Base-by-base conservation (phyloP, 2,888 invertebrate species). In the Hydrotaea diabolus region DNA sequence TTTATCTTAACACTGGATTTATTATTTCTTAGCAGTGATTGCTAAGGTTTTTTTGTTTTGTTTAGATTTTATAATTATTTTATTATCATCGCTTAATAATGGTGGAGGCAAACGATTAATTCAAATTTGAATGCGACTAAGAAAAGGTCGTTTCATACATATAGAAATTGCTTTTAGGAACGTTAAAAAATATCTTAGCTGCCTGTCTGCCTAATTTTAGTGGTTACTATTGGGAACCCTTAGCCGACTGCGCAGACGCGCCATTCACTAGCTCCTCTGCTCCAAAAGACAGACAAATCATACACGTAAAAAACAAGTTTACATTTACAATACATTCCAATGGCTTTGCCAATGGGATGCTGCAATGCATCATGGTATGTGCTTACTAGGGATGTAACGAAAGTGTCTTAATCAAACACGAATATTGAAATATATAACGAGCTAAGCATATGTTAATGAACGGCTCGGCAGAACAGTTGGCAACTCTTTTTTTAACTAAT, bases 91-190 rank as follows among this genome's bases (percentile, higher is more conserved):
- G 3, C 8, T 36, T 36, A 3, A 36, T 36, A 36, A 36, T 31
- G 21, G 71, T 49, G 43, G 36, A 55, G 43, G 13, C 57, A 57
- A 73, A 26, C 57, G 73, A 19, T 73, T 73, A 57, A 23, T 19
- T 57, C 19, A 3, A 8, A 19, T 57, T 73, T 73, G 19, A 53
- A 73, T 21, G 39, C 57, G 31, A 57, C 21, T 39, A 62, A 69
- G 19, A 71, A 49, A 46, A 23, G 2, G 7, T 69, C 53, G 17
- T 72, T 53, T 19, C 19, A 19, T 31, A 15, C 19, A 23, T n/a
- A n/a, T 72, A 31, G 26, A 73, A 73, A 73, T 57, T 73, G 57
- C 43, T 57, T n/a, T 15, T n/a, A n/a, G 15, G 19, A 72, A 72
- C 55, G 15, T n/a, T 55, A 4, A 4, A 31, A 31, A 17, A 57